Conservation (phyloP, 1,140 invertebrate species). For the Danaus melanippus region DNA sequence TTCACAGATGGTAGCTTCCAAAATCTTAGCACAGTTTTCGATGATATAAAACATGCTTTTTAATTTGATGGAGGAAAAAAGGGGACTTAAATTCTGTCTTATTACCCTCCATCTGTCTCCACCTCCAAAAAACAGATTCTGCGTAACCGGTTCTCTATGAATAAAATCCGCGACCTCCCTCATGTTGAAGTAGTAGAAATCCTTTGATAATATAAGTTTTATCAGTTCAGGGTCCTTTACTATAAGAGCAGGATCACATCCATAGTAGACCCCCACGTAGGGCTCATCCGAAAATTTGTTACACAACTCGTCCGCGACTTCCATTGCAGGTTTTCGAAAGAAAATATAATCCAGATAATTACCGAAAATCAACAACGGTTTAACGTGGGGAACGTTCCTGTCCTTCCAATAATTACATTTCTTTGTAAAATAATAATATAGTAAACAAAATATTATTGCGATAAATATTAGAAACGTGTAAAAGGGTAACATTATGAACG, state of each 20-base stretch:
- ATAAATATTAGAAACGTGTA: too few relatives aligned
- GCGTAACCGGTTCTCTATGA: constrained; percentile 39
- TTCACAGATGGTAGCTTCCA: constrained; percentile 40
- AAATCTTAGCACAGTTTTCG: constrained; percentile 41
- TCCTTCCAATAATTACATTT: constrained; percentile 47
- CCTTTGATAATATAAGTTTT: constrained; percentile 63
- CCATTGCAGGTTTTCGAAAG: constrained; percentile 25
- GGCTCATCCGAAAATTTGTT: constrained; percentile 38
- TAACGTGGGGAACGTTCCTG: constrained; percentile 34
- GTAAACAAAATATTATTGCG: too few relatives aligned
- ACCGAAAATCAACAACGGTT: constrained; percentile 49
- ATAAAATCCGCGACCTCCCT: constrained; percentile 62
- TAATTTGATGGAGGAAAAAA: constrained; percentile 75
- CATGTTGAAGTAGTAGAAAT: constrained; percentile 70
- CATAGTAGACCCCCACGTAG: constrained; percentile 56
- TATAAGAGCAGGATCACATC: constrained; percentile 54
- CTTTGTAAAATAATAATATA: too few relatives aligned
- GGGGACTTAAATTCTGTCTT: constrained; percentile 72
- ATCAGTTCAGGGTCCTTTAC: constrained; percentile 64
- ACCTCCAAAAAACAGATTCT: constrained; percentile 48
- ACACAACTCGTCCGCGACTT: constrained; percentile 26
- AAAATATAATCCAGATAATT: constrained; percentile 49
- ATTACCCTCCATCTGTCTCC: constrained; percentile 73
- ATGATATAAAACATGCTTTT: constrained; percentile 73
- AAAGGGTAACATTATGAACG: too few relatives aligned